Evolutionary conservation across 2,113 vertebrate genomes (phyloP), one percentile per base, ranked within the genome.

Genomic region (Sisor rabdophorus): DNA sequence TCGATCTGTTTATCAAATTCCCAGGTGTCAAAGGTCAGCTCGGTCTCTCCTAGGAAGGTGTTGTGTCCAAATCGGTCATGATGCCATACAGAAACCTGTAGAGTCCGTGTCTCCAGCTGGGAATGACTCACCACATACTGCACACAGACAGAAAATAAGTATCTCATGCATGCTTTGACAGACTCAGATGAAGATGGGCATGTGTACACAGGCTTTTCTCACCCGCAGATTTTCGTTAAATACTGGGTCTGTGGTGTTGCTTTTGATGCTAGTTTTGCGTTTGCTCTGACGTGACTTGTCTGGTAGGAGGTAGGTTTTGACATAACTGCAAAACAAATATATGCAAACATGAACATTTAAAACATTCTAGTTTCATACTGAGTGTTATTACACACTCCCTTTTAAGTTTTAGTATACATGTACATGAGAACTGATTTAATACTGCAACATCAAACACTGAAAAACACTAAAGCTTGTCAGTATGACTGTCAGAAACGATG

Each of bases 71-170:
- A 98, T 3, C 95, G 93, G 90, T 98, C 97, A 71, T 97, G 93
- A 84, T 99, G 97, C 97, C 97, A 99, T 79, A 98, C 93, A 3
- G 96, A 98, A 69, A 97, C 90, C 88, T 98, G 95, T 15, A 99
- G 88, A 17, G 94, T 96, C 59, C 96, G 93, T 0, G 94, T 97
- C 89, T 96, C 96, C 86, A 99, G 90, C 88, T 98, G 96, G 0
- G 95, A 95, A 80, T 96, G 95, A 86, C 96, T 98, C 91, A 98
- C 97, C 50, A 96, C 94, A 11, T 98, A 99, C 97, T 99, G 80
- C 15, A 81, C 52, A 80, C 81, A 78, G 59, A 71, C 40, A 48
- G 85, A 81, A 81, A 78, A 36, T 64, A 24, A 77, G 32, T 75
- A 30, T 77, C 26, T 54, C 28, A 50, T 28, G 40, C 9, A 71